Conservation (phyloP, 2,113 vertebrate species). For the Fregata magnificens region DNA sequence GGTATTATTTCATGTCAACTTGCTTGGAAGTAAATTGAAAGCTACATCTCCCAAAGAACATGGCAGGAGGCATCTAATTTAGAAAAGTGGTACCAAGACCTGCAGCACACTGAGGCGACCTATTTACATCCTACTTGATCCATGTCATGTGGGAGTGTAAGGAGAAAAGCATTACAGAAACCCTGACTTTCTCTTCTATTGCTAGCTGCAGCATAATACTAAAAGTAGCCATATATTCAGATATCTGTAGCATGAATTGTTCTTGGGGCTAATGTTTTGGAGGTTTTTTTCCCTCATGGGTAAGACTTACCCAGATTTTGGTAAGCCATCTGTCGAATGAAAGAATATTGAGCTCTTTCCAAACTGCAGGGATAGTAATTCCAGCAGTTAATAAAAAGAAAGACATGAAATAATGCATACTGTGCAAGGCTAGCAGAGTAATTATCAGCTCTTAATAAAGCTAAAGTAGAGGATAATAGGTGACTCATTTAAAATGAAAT, state of each 20-base stretch:
- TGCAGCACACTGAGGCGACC: not conserved
- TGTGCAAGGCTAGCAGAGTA: not conserved
- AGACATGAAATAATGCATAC: not conserved
- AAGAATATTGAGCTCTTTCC: not conserved
- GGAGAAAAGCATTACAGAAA: not conserved
- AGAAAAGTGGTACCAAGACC: not conserved
- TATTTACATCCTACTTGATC: not conserved
- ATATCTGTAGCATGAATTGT: not conserved
- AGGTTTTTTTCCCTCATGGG: not conserved
- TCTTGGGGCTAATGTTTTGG: not conserved
- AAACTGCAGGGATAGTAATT: not conserved
- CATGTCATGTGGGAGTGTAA: not conserved
- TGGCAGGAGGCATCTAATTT: not conserved
- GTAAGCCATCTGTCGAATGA: not conserved
- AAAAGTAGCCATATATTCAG: not conserved
- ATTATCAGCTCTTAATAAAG: constrained; percentile 29
- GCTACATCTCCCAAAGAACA: not conserved
- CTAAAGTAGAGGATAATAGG: not conserved
- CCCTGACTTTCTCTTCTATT: not conserved
- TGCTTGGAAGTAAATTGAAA: not conserved
- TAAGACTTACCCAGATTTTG: not conserved
- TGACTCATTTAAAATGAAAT: not conserved
- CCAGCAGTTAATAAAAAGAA: constrained; percentile 2
- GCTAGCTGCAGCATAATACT: not conserved
- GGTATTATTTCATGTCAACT: not conserved